These are phyloP conservation scores for Micoletzkya japonica DNA, from an alignment of 2,888 invertebrate species.

Conservation along the genomic window DNA sequence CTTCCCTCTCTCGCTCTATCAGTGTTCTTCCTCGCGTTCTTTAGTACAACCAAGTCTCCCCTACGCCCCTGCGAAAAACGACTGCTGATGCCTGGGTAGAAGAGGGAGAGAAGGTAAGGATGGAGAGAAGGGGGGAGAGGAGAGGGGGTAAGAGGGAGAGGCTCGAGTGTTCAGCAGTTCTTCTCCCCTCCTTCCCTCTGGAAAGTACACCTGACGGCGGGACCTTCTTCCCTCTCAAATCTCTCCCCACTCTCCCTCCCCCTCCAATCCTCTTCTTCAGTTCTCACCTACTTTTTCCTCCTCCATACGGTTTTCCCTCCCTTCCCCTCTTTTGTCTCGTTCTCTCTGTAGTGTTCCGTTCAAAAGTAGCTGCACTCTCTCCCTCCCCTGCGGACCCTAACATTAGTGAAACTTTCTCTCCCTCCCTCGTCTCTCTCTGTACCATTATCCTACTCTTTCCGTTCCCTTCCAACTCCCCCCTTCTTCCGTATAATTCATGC, in stretches of 20 bases:
- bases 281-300: background rate
- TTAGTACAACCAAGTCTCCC: no score
- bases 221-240: no score
- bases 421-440: conserved; percentile 1
- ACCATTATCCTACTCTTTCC: background rate
- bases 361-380: conserved; percentile 10
- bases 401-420: background rate
- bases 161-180: no score
- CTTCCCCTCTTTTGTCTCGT: background rate
- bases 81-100: no score
- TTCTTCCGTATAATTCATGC: background rate
- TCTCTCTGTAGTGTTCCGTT: background rate
- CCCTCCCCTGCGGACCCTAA: background rate
- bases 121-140: background rate
- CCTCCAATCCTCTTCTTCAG: background rate
- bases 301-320: background rate
- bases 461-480: background rate
- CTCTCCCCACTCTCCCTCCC: background rate
- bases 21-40: no score
- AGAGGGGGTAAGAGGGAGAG: background rate
- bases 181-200: background rate
- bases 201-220: background rate
- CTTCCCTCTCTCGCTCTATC: no score
- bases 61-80: no score
- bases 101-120: background rate